Conservation (phyloP, 1,140 invertebrate species). For the Drosophila jambulina region DNA sequence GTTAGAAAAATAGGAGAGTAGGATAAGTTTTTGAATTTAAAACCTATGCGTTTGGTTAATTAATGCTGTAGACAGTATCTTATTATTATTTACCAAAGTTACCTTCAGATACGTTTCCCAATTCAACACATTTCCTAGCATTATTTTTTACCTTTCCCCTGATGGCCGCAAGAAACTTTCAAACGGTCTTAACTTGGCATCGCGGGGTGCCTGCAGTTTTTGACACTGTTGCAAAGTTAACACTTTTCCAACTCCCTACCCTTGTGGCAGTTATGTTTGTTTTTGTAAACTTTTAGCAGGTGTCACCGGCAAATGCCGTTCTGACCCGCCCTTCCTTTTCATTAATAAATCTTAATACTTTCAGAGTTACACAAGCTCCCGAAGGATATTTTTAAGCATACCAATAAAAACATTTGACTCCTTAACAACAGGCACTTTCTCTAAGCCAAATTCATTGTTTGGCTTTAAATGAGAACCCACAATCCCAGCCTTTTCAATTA, state of each 20-base stretch:
- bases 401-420: too few species aligned
- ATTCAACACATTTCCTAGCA: neutral
- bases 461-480: neutral
- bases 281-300: slow-evolving; percentile 36
- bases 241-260: slow-evolving; percentile 1
- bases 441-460: neutral
- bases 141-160: slow-evolving; percentile 3
- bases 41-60: neutral
- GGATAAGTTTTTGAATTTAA: neutral
- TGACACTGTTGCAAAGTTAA: slow-evolving; percentile 52
- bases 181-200: slow-evolving; percentile 27
- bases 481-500: slow-evolving; percentile 20
- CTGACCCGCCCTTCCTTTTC: neutral
- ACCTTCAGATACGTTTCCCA: neutral
- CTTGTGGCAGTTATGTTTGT: slow-evolving; percentile 20
- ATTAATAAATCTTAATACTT: neutral
- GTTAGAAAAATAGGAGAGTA: neutral
- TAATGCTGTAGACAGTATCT: neutral
- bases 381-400: neutral
- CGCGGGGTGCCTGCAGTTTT: slow-evolving; percentile 39
- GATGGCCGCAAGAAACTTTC: slow-evolving; percentile 29
- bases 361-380: neutral
- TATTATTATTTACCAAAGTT: neutral
- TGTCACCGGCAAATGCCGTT: slow-evolving; percentile 22
- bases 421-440: neutral